Conservation (phyloP, 2,113 vertebrate genomes). For the Eidolon helvum region DNA sequence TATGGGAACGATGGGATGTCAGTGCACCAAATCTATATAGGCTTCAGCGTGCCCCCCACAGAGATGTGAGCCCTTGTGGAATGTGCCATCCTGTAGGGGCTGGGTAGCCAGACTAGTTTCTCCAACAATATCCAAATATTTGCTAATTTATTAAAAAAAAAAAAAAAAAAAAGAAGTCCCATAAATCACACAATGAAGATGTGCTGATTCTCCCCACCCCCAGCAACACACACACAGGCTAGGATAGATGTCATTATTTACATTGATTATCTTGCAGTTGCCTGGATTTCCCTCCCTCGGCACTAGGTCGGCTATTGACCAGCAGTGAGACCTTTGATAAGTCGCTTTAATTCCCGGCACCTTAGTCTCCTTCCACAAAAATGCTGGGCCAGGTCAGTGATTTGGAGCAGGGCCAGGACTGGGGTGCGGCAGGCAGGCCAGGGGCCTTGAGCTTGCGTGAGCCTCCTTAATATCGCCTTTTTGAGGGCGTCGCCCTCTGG, state of each 20-base stretch:
- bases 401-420: neutral
- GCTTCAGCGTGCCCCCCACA: fast-evolving
- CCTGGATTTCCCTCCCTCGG: neutral
- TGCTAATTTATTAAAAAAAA: neutral
- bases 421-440: fast-evolving
- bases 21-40: neutral
- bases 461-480: neutral
- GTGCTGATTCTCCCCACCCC: no score
- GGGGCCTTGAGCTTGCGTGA: fast-evolving
- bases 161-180: neutral
- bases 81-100: neutral
- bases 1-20: neutral
- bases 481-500: fast-evolving
- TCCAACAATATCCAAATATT: neutral
- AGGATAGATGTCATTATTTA: neutral
- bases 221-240: no score
- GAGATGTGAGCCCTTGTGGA: neutral
- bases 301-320: neutral
- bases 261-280: neutral
- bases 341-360: neutral
- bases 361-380: neutral
- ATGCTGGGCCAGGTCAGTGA: neutral
- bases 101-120: neutral
- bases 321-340: neutral
- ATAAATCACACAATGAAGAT: neutral